Evolutionary conservation across 1,140 invertebrate species (phyloP), one percentile per base, ranked within the genome.

Genomic region (Metaphire vulgaris): DNA sequence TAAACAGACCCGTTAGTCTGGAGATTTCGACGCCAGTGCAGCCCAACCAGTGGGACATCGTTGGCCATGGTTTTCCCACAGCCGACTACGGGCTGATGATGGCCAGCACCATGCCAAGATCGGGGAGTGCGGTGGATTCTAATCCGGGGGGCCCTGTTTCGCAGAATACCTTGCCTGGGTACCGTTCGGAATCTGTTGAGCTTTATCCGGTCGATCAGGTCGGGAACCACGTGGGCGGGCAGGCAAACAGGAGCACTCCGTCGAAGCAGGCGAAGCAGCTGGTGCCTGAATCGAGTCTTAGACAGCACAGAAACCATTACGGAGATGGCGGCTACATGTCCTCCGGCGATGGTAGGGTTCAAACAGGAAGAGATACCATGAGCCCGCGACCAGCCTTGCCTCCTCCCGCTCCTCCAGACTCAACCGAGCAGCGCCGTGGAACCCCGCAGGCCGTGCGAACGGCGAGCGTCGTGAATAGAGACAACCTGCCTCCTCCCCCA

Each of bases 1-100:
- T 91, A n/a, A 88, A 90, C 1, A 86, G 92, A 80, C 92, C 92
- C 2, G 92, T 91, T 83, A 92, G 91, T 67, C 92, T 93, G 76
- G 91, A 92, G 82, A 85, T 92, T 34, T 87, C 78, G 31, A 70
- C 74, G 56, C 73, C 75, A 2, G 76, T 76, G 56, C 75, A 83
- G 78, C 75, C 81, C 79, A 33, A 82, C 79, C 33, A 78, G 41
- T 56, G 41, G 41, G 41, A 56, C 41, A 56, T 56, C 41, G 41
- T 56, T 12, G 41, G 41, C 6, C 41, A 56, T 56, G 41, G 41
- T 56, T 56, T 56, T 56, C 41, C 6, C 6, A 21, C 41, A 56
- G 6, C 41, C 41, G 41, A 56, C 21, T 56, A 56, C 41, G 41
- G 41, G 6, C 6, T 56, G 41, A 21, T 6, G 6, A 6, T 56